These are phyloP conservation scores for Acropternis orthonyx DNA, from an alignment of 2,797 vertebrate genomes.

Conservation along the genomic window DNA sequence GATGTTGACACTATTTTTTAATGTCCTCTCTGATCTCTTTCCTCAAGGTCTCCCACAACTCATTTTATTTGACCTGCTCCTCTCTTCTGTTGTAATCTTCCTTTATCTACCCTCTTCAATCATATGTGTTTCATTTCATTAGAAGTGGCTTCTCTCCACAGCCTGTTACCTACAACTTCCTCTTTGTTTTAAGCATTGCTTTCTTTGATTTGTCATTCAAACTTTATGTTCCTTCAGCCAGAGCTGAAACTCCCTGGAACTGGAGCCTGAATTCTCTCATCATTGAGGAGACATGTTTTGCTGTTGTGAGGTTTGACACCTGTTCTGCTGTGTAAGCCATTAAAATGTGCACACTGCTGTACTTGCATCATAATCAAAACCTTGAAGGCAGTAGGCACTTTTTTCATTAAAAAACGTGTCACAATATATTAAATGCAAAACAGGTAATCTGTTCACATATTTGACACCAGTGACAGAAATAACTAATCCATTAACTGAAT, in stretches of 20 bases:
- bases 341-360: background rate
- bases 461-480: slow-evolving; percentile 3
- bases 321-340: background rate
- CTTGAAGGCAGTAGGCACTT: background rate
- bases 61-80: background rate
- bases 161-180: background rate
- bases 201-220: slow-evolving; percentile 54
- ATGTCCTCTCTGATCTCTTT: slow-evolving; percentile 61
- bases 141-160: background rate
- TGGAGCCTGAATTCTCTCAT: background rate
- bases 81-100: slow-evolving; percentile 10
- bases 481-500: slow-evolving; percentile 16
- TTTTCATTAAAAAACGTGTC: background rate
- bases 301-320: background rate
- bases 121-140: slow-evolving; percentile 22
- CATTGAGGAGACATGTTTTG: background rate
- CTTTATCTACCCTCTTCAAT: slow-evolving; percentile 51
- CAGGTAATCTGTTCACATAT: background rate
- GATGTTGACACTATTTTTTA: slow-evolving; percentile 53
- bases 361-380: background rate
- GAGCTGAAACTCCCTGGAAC: background rate
- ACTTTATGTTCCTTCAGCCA: background rate
- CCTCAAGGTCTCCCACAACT: slow-evolving; percentile 24
- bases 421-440: background rate
- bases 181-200: slow-evolving; percentile 16